Percentiles rank a stretch among this genome's conserved stretches.
phyloP scores from a whole-genome alignment of 2,797 vertebrate genomes.

The Phoxinus dragarum region DNA sequence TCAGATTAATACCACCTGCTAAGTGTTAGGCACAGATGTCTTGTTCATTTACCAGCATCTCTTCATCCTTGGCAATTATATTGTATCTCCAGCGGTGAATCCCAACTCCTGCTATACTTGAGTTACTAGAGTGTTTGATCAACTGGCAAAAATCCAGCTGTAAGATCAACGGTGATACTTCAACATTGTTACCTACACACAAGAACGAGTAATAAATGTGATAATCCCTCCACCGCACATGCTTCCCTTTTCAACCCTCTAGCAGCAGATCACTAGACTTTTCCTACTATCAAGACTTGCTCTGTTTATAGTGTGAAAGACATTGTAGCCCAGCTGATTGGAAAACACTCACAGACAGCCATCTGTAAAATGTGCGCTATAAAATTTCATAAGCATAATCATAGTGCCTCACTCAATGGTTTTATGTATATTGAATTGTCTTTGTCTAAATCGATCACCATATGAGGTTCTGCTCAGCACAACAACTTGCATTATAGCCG shows the following conservation, averaged over 20 bases:
- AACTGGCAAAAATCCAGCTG: conserved; percentile 26
- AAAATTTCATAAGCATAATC: conserved; percentile 66
- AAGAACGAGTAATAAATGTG: conserved; percentile 14
- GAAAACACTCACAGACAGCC: conserved; percentile 42
- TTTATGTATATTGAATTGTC: conserved; percentile 68
- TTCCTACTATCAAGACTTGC: background rate
- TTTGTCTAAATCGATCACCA: conserved; percentile 61
- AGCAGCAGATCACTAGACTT: background rate
- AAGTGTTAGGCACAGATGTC: conserved; percentile 41
- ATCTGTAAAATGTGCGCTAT: conserved; percentile 55
- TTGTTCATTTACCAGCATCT: conserved; percentile 26
- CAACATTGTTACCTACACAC: conserved; percentile 11
- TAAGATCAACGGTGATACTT: conserved; percentile 18
- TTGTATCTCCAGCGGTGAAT: conserved; percentile 5
- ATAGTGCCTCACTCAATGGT: conserved; percentile 54
- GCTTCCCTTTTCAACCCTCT: background rate
- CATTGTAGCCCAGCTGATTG: conserved; percentile 24
- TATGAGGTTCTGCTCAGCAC: conserved; percentile 47
- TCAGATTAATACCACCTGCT: conserved; percentile 29
- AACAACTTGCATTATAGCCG: conserved; percentile 55
- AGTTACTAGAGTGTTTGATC: conserved; percentile 23
- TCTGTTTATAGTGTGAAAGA: conserved; percentile 16
- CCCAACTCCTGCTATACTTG: conserved; percentile 13
- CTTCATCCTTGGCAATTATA: conserved; percentile 1
- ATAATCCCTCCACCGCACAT: background rate